Evolutionary conservation across 2,888 invertebrate genomes (phyloP).

Genomic region (Drosophila antonietae): DNA sequence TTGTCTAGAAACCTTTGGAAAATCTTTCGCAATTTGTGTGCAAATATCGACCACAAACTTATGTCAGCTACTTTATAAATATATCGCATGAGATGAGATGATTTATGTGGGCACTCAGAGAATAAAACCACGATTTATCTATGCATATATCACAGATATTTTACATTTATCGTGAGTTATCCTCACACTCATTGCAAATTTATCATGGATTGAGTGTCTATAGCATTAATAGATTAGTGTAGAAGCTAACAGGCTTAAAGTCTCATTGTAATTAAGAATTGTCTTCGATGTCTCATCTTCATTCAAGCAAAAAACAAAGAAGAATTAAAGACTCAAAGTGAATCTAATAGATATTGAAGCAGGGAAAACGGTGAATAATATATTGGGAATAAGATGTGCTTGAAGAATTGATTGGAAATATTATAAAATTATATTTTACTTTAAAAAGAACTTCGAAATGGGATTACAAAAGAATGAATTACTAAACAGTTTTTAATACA

Average conservation of each 20-base stretch:
- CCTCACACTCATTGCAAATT: not conserved
- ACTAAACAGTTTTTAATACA: too few species aligned
- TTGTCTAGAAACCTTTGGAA: not conserved
- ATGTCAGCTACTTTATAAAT: not conserved
- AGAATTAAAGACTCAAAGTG: not conserved
- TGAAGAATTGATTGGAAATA: too few species aligned
- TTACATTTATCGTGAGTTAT: not conserved
- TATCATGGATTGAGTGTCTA: not conserved
- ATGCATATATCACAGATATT: not conserved
- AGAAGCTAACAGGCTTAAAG: not conserved
- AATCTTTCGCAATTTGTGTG: not conserved
- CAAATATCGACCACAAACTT: not conserved
- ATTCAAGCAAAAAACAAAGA: not conserved
- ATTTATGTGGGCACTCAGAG: not conserved
- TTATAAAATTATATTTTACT: too few species aligned
- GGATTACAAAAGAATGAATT: too few species aligned
- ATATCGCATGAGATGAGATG: not conserved
- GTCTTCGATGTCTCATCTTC: conserved; percentile 7
- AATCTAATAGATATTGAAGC: not conserved
- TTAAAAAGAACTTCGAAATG: too few species aligned
- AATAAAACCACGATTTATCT: not conserved
- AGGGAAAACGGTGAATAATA: not conserved
- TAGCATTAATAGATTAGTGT: not conserved
- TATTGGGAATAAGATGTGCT: too few species aligned
- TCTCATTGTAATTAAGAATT: not conserved